phyloP scores from a whole-genome alignment of 2,888 invertebrate species.

The Mythimna vitellina region DNA sequence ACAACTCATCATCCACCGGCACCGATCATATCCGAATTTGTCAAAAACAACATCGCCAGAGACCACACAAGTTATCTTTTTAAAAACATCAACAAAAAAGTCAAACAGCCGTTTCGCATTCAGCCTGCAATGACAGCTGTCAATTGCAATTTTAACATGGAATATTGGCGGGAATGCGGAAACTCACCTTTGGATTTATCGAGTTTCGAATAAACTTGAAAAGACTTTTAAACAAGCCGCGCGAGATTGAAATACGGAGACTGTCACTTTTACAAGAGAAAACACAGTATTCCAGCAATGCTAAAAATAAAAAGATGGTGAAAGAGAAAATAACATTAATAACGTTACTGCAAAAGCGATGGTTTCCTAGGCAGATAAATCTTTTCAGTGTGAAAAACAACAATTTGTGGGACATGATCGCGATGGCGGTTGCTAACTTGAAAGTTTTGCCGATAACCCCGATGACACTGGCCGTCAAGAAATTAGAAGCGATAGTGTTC shows the following conservation, averaged over 20 bases:
- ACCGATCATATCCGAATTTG: conserved; percentile 45
- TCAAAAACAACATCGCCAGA: conserved; percentile 43
- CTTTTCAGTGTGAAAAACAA: conserved; percentile 41
- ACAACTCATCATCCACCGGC: conserved; percentile 5
- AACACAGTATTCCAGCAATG: conserved; percentile 9
- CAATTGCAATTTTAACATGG: conserved; percentile 65
- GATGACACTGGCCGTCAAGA: conserved; percentile 41
- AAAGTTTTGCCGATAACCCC: conserved; percentile 38
- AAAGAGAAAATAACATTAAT: conserved; percentile 33
- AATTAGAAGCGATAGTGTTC: conserved; percentile 42
- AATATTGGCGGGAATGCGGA: conserved; percentile 63
- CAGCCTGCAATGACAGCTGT: conserved; percentile 69
- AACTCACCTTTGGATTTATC: conserved; percentile 54
- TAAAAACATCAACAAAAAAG: conserved; percentile 57
- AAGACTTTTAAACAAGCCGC: conserved; percentile 45
- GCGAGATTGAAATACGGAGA: conserved; percentile 15
- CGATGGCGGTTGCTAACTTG: conserved; percentile 19
- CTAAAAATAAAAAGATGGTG: conserved; percentile 14
- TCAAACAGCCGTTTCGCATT: conserved; percentile 62
- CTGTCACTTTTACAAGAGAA: conserved; percentile 41
- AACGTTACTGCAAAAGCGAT: conserved; percentile 16
- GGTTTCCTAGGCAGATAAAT: conserved; percentile 38
- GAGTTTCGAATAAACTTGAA: conserved; percentile 49
- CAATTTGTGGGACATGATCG: conserved; percentile 37
- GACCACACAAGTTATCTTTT: conserved; percentile 65